Percentiles rank a stretch among this genome's conserved stretches.
Conservation (phyloP, 2,888 invertebrate genomes). For the Venusia cambrica region DNA sequence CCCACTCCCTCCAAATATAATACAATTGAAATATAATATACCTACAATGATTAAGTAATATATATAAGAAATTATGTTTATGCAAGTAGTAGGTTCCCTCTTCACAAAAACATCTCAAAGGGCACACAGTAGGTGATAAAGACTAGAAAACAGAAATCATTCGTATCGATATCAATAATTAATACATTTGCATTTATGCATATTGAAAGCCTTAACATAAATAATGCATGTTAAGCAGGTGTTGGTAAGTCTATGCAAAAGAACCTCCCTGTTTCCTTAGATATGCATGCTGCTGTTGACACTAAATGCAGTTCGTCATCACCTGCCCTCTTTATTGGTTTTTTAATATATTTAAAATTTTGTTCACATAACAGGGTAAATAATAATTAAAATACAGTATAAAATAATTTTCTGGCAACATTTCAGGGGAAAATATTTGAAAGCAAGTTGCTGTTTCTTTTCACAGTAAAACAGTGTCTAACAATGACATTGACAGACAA, state of each 20-base stretch:
- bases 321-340: conserved; percentile 9
- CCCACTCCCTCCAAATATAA: too few relatives aligned
- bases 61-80: too few relatives aligned
- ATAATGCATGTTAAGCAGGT: conserved; percentile 21
- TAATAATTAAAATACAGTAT: too few relatives aligned
- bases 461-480: conserved; percentile 33
- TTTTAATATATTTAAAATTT: not conserved
- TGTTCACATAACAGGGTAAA: not conserved
- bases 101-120: too few relatives aligned
- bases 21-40: too few relatives aligned
- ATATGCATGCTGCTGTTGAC: conserved; percentile 21
- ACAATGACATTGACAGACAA: conserved; percentile 35
- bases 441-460: conserved; percentile 25
- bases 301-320: conserved; percentile 6
- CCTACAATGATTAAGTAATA: too few relatives aligned
- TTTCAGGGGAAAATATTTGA: conserved; percentile 29
- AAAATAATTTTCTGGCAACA: conserved; percentile 24
- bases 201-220: conserved; percentile 1
- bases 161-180: conserved; percentile 8
- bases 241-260: conserved; percentile 23
- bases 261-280: conserved; percentile 17
- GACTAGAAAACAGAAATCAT: too few relatives aligned
- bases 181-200: conserved; percentile 5
- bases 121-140: too few relatives aligned
- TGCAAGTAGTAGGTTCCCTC: too few relatives aligned